Evolutionary conservation across 2,113 vertebrate genomes (phyloP), one percentile per base, ranked within the genome.

Genomic region (Bambusicola thoracicus): DNA sequence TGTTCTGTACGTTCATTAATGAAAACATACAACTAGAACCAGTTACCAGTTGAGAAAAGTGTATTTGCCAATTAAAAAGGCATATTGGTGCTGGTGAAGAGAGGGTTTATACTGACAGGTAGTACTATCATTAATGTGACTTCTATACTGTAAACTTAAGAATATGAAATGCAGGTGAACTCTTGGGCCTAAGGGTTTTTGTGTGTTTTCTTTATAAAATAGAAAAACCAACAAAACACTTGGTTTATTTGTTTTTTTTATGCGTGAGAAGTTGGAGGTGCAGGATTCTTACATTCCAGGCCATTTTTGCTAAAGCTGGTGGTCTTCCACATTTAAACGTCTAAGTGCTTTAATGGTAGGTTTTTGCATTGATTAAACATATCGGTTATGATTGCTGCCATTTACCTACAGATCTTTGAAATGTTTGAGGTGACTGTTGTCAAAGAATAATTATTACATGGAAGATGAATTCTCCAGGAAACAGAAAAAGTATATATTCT

Each of bases 71-170:
- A 0, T 77, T 90, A 27, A 85, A 90, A 87, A 93, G 75, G 81
- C 34, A 1, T 46, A 7, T 85, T 55, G 81, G 87, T 94, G 76
- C 87, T 92, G 92, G 89, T 92, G 74, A 83, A 70, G 81, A 95
- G 75, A 89, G 68, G 59, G 56, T 91, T 87, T 95, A 85, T 91
- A 93, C 94, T 96, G 93, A 95, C 91, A 96, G 92, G 95, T 94
- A 94, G 93, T 97, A 97, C 90, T 83, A 59, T 91, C 91, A 84
- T 95, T 93, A 96, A 94, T 96, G 93, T 95, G 92, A 93, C 92
- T 97, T 96, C 94, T 94, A 94, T 95, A 94, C 93, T 97, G 97
- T 97, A 97, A 96, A 96, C 88, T 95, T 93, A 53, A 91, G 69
- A 86, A 82, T 82, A 85, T 59, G 79, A 95, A 93, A 97, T 95